phyloP scores from a whole-genome alignment of 2,888 invertebrate species.

The Hybos culiciformis region DNA sequence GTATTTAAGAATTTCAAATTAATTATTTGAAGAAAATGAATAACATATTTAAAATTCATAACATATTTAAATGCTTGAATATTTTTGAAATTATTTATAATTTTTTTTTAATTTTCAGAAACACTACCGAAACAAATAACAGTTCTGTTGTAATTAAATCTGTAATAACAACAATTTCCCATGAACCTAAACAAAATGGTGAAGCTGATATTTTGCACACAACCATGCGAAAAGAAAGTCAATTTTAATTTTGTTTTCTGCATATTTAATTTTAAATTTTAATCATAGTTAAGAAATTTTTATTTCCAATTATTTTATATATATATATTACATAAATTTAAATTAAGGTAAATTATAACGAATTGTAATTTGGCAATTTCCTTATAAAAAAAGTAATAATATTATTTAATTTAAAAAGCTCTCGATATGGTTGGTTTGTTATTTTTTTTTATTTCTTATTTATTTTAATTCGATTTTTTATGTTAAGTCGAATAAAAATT shows the following conservation, averaged over 20 bases:
- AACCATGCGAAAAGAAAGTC: conserved; percentile 31
- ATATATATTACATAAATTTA: no score
- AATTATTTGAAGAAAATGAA: not conserved
- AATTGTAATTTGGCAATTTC: no score
- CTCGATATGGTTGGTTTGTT: no score
- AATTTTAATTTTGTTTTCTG: conserved; percentile 27
- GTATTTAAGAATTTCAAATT: not conserved
- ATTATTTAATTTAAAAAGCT: no score
- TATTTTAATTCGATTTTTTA: no score
- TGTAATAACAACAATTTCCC: conserved; percentile 34
- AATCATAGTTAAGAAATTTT: no score
- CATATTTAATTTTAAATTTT: no score
- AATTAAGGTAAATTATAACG: no score
- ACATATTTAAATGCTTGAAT: not conserved
- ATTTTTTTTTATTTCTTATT: no score
- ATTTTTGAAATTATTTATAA: not conserved
- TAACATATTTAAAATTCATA: not conserved
- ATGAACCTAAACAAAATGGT: conserved; percentile 32
- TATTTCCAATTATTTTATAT: no score
- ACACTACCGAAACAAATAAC: conserved; percentile 31
- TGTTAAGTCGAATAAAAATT: no score
- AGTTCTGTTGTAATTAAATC: conserved; percentile 36
- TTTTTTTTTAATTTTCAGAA: conserved; percentile 20
- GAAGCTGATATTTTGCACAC: conserved; percentile 28
- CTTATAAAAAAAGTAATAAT: no score